A percentile compares a stretch with the other conserved stretches of the same genome.
Evolutionary conservation across 2,888 invertebrate genomes (phyloP).

Genomic region (Monoplex corrugatus): DNA sequence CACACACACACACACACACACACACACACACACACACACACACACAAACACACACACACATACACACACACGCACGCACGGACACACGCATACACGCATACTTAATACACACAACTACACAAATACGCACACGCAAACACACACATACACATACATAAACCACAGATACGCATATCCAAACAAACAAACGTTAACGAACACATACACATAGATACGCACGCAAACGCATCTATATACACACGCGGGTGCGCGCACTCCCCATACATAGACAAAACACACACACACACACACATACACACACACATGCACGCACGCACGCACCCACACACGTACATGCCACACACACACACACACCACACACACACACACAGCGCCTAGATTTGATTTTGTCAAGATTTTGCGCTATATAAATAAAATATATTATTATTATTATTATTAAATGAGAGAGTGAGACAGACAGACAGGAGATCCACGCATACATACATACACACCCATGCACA

Average conservation of each 20-base stretch:
- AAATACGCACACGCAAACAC: neutral
- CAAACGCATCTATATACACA: neutral
- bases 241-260: too few relatives aligned
- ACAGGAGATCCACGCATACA: too few relatives aligned
- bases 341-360: neutral
- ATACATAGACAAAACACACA: neutral
- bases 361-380: conserved; percentile 1
- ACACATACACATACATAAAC: neutral
- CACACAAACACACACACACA: too few relatives aligned
- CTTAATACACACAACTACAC: too few relatives aligned
- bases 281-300: neutral
- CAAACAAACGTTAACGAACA: neutral
- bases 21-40: too few relatives aligned
- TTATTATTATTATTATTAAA: too few relatives aligned
- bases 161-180: neutral
- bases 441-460: too few relatives aligned
- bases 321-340: neutral
- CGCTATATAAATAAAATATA: too few relatives aligned
- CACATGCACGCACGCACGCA: neutral
- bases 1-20: too few relatives aligned
- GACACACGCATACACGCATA: neutral
- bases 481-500: neutral
- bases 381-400: too few relatives aligned
- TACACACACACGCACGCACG: too few relatives aligned
- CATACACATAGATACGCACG: neutral